Evolutionary conservation across 35 echinoderm and acorn worm genomes (phyloP).

Genomic region (Apostichopus japonicus): DNA sequence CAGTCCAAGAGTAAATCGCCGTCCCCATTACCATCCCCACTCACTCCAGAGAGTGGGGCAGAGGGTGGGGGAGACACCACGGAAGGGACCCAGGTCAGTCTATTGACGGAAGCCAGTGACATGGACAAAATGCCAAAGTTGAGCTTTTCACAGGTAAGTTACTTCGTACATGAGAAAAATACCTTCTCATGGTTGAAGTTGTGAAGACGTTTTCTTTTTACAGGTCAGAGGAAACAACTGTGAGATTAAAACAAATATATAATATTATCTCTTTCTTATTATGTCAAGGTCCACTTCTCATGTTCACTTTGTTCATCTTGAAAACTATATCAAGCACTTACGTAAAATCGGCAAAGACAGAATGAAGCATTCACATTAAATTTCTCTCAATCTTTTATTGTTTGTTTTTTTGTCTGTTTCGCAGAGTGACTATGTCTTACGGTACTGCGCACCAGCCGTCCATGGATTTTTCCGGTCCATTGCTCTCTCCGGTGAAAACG

Average conservation of each 20-base stretch:
- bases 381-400: no score
- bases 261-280: no score
- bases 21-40: not conserved
- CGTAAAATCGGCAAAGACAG: no score
- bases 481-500: slow-evolving; percentile 75
- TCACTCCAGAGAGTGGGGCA: not conserved
- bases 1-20: slow-evolving; percentile 49
- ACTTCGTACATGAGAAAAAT: not conserved
- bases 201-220: no score
- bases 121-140: not conserved
- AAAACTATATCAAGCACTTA: no score
- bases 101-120: not conserved
- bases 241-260: no score
- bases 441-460: slow-evolving; percentile 86
- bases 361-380: no score
- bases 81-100: not conserved
- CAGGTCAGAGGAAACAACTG: no score
- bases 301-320: no score
- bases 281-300: no score
- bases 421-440: slow-evolving; percentile 67
- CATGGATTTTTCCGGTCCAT: slow-evolving; percentile 98
- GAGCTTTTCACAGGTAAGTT: slow-evolving; percentile 44
- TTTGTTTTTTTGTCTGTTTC: not conserved
- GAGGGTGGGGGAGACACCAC: slow-evolving; percentile 38
- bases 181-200: not conserved